phyloP scores from a whole-genome alignment of 2,888 invertebrate genomes.

The Osedax frankpressi region DNA sequence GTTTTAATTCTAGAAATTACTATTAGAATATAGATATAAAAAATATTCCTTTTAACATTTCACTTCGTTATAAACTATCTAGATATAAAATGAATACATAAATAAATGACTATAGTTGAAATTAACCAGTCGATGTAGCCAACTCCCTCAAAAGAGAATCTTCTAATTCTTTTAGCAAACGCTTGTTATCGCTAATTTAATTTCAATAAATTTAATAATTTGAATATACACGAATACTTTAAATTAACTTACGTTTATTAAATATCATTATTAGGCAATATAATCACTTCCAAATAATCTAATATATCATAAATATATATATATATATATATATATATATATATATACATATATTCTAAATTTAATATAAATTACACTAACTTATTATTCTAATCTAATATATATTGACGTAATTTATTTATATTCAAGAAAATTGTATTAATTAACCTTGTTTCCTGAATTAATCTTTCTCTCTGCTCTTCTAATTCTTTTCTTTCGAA shows the following conservation, averaged over 20 bases:
- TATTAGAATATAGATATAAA: too few species aligned
- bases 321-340: background rate
- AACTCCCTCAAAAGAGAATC: constrained; percentile 71
- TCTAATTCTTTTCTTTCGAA: constrained; percentile 75
- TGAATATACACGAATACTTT: too few species aligned
- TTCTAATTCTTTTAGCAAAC: constrained; percentile 66
- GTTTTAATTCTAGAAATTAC: too few species aligned
- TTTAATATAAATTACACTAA: background rate
- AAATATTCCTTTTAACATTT: too few species aligned
- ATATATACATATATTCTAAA: background rate
- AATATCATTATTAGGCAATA: too few species aligned
- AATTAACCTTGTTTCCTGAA: constrained; percentile 59
- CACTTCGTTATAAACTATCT: too few species aligned
- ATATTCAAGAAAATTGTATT: background rate
- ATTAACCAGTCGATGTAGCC: constrained; percentile 57
- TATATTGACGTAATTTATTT: background rate
- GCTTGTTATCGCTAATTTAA: constrained; percentile 67
- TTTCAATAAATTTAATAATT: too few species aligned
- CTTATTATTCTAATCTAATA: background rate
- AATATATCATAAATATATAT: background rate
- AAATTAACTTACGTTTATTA: too few species aligned
- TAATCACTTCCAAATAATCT: too few species aligned
- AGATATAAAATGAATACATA: too few species aligned
- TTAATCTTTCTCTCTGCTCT: constrained; percentile 68
- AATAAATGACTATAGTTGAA: too few species aligned